phyloP scores from a whole-genome alignment of 2,797 vertebrate species.

The Hapalemur alaotrensis region DNA sequence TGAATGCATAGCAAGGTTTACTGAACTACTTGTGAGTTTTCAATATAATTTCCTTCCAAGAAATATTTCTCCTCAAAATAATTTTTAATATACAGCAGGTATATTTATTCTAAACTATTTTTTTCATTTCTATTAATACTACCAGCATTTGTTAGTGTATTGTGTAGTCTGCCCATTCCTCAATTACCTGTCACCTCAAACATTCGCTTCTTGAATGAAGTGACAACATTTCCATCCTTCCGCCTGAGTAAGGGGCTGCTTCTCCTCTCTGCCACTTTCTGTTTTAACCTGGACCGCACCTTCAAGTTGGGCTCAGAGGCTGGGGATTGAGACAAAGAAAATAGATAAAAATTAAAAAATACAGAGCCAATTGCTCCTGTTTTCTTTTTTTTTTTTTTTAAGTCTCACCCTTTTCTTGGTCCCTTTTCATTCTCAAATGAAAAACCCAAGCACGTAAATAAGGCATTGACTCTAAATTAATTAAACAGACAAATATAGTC shows the following conservation, averaged over 20 bases:
- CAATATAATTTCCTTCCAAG: conserved; percentile 52
- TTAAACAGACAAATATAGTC: conserved; percentile 37
- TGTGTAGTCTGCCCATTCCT: conserved; percentile 53
- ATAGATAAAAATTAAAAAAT: conserved; percentile 75
- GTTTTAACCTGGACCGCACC: conserved; percentile 91
- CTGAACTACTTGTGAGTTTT: conserved; percentile 49
- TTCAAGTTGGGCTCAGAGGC: conserved; percentile 91
- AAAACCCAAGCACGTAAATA: conserved; percentile 60
- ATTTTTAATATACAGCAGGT: conserved; percentile 40
- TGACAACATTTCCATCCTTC: conserved; percentile 87
- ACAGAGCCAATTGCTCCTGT: conserved; percentile 67
- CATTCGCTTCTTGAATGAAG: conserved; percentile 89
- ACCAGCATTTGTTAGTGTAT: conserved; percentile 33
- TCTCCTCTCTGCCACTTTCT: conserved; percentile 90
- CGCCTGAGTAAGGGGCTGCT: conserved; percentile 90
- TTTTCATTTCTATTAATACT: neutral
- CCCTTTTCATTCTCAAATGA: conserved; percentile 45
- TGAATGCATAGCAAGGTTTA: conserved; percentile 26
- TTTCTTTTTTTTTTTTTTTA: neutral
- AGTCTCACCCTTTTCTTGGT: conserved; percentile 24
- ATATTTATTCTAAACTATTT: conserved; percentile 47
- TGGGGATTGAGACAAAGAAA: conserved; percentile 82
- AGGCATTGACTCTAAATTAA: conserved; percentile 44
- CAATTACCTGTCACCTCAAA: conserved; percentile 90
- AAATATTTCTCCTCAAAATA: conserved; percentile 49